phyloP scores from a whole-genome alignment of 2,888 invertebrate species.

The Nesidiocoris tenuis region DNA sequence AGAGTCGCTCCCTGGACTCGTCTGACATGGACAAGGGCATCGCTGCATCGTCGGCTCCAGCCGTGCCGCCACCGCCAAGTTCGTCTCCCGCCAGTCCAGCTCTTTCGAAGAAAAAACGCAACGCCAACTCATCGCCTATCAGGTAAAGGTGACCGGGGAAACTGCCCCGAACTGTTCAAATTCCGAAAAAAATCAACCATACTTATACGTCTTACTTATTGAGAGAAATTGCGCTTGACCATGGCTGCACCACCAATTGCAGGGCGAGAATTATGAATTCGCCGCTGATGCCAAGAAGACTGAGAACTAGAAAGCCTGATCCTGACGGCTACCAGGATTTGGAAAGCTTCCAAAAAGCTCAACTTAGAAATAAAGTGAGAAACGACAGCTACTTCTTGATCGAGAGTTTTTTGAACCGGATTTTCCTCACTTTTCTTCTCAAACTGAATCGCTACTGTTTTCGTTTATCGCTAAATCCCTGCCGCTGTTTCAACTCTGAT shows the following conservation, averaged over 20 bases:
- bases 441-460: too few relatives aligned
- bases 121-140: slow-evolving; percentile 78
- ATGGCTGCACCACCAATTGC: slow-evolving; percentile 40
- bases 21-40: slow-evolving; percentile 63
- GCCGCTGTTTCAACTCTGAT: too few relatives aligned
- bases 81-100: slow-evolving; percentile 76
- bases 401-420: background rate
- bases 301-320: slow-evolving; percentile 60
- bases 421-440: background rate
- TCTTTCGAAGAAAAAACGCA: slow-evolving; percentile 70
- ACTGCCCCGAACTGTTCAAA: background rate
- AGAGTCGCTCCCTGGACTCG: slow-evolving; percentile 82
- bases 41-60: slow-evolving; percentile 48
- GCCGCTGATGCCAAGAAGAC: slow-evolving; percentile 73
- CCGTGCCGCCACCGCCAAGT: slow-evolving; percentile 61
- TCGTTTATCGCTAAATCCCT: too few relatives aligned
- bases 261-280: slow-evolving; percentile 77
- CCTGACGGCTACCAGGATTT: slow-evolving; percentile 70
- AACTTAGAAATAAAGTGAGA: slow-evolving; percentile 81
- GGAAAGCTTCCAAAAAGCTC: slow-evolving; percentile 89
- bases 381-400: background rate
- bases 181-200: background rate
- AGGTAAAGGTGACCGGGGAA: slow-evolving; percentile 54
- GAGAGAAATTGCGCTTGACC: too few relatives aligned
- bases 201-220: too few relatives aligned